A percentile compares a stretch with the other conserved stretches of the same genome.
Evolutionary conservation across 2,797 vertebrate species (phyloP).

Genomic region (Myoxocephalus aenaeus): DNA sequence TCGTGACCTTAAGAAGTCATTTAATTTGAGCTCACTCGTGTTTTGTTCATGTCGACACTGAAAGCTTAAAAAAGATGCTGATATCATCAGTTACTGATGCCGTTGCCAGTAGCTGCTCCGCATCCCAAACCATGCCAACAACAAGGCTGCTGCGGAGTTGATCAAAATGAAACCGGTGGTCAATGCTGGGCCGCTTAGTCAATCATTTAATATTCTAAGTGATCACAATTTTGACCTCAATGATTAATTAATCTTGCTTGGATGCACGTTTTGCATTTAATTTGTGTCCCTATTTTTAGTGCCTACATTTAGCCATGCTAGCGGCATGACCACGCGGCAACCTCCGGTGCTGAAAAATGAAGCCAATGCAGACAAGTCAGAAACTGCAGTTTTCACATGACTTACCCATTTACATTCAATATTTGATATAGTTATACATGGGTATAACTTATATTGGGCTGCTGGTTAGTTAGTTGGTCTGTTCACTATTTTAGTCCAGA

Average conservation of each 20-base stretch:
- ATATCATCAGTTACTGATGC: slow-evolving; percentile 18
- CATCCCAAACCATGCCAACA: slow-evolving; percentile 9
- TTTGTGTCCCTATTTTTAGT: not conserved
- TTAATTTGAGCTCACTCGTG: slow-evolving; percentile 32
- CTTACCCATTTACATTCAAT: not conserved
- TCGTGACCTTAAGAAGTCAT: slow-evolving; percentile 3
- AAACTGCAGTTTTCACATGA: not conserved
- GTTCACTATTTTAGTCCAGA: not conserved
- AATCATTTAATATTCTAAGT: not conserved
- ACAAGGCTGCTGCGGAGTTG: not conserved
- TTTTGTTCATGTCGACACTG: slow-evolving; percentile 22
- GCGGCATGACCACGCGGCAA: no score
- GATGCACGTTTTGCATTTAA: not conserved
- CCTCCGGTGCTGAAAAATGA: no score
- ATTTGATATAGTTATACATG: not conserved
- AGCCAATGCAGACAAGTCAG: not conserved
- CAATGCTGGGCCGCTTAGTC: not conserved
- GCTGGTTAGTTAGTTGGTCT: not conserved
- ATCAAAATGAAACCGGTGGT: slow-evolving; percentile 12
- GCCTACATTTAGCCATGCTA: not conserved
- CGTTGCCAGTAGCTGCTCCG: slow-evolving; percentile 10
- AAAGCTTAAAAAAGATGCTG: slow-evolving; percentile 37
- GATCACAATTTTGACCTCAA: not conserved
- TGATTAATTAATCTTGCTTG: not conserved
- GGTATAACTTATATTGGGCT: not conserved